Evolutionary conservation across 2,797 vertebrate genomes (phyloP).

Genomic region (Falco novaeseelandiae): DNA sequence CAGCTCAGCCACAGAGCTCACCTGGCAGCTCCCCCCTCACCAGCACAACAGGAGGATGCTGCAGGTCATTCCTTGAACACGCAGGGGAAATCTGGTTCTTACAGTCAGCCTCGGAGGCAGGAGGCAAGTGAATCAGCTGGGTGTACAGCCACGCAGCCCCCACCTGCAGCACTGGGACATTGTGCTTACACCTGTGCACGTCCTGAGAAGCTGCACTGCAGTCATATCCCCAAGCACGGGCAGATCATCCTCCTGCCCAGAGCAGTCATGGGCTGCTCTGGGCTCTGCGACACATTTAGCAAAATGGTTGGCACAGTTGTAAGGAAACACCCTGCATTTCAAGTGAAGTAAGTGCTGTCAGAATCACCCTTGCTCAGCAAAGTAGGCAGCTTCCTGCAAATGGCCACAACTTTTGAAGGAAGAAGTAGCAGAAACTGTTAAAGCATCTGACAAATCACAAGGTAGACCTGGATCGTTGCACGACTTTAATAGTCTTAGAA

Average conservation of each 20-base stretch:
- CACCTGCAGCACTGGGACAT: neutral
- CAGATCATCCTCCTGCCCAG: neutral
- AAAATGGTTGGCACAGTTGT: neutral
- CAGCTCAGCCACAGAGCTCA: neutral
- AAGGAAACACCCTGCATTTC: neutral
- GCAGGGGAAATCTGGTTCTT: neutral
- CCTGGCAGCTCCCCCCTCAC: neutral
- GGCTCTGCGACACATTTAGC: neutral
- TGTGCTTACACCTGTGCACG: fast-evolving
- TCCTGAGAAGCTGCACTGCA: fast-evolving
- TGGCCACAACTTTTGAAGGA: neutral
- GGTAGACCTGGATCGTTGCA: neutral
- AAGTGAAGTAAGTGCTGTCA: neutral
- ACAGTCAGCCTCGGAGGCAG: neutral
- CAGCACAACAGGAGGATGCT: neutral
- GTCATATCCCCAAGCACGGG: neutral
- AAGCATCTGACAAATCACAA: neutral
- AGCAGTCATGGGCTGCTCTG: neutral
- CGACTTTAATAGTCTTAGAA: neutral
- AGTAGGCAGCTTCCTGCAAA: neutral
- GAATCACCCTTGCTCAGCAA: neutral
- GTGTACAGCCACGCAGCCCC: neutral
- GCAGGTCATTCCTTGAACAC: neutral
- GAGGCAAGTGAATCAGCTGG: neutral
- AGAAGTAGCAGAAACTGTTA: neutral